A percentile compares a stretch with the other conserved stretches of the same genome.
These are phyloP conservation scores for Oasisia sp. DNA, from an alignment of 2,888 invertebrate genomes.

Conservation along the genomic window DNA sequence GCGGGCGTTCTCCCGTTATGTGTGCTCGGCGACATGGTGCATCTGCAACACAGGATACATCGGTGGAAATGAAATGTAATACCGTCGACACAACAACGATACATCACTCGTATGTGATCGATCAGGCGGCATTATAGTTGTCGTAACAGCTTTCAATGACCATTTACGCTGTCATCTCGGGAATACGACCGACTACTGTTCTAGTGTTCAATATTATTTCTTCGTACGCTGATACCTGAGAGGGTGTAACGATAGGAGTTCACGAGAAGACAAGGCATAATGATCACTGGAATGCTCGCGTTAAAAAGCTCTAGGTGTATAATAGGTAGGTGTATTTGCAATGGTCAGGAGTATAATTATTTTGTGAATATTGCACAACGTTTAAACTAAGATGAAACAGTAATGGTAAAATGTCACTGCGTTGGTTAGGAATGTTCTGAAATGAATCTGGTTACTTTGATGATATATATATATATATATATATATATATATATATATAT, in stretches of 20 bases:
- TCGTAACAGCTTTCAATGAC: neutral
- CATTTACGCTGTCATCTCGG: neutral
- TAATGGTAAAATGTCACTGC: too few relatives aligned
- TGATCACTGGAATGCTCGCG: neutral
- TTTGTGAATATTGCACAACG: too few relatives aligned
- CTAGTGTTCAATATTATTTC: neutral
- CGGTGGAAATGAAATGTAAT: neutral
- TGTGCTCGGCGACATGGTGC: neutral
- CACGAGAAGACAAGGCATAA: neutral
- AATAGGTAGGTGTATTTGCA: neutral
- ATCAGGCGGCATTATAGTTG: neutral
- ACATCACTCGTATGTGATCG: slow-evolving; percentile 17
- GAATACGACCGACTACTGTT: neutral
- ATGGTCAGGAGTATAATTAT: too few relatives aligned
- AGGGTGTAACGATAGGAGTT: neutral
- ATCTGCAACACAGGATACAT: neutral
- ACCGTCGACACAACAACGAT: neutral
- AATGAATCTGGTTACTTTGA: too few relatives aligned
- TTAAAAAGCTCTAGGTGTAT: neutral
- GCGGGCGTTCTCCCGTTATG: neutral
- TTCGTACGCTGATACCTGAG: neutral
- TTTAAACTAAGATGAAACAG: too few relatives aligned
- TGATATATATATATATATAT: too few relatives aligned
- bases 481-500: too few relatives aligned
- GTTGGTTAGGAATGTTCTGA: too few relatives aligned